Base-by-base conservation (phyloP, 2,797 vertebrate genomes). In the Eulemur rubriventer region DNA sequence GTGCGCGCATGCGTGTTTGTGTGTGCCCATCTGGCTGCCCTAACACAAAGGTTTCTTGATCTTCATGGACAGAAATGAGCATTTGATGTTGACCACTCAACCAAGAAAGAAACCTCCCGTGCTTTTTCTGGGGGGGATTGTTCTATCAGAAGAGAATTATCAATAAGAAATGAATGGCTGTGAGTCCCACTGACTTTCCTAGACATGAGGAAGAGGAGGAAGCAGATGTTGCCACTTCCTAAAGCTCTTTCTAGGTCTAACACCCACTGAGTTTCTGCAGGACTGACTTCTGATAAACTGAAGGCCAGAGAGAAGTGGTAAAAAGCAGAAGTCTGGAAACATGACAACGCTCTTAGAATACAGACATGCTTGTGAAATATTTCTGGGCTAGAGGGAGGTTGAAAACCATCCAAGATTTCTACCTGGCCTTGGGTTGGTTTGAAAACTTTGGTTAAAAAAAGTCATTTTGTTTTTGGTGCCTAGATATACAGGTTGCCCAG, bases 241-340 rank as follows among this genome's bases (percentile, higher is more conserved):
- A 30, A 55, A 72, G 65, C 12, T 70, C 72, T 35, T 63, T 83
- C 20, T 26, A 55, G 72, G 67, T 24, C 81, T 65, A 16, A 20
- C 6, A 12, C 9, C 59, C 12, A 10, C 61, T 24, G 13, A 4
- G 38, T 35, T 50, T 46, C 96, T 72, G 82, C 9, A 13, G 22
- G 28, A 11, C 30, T 33, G 41, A 73, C 11, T 26, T 81, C 57
- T 73, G 50, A 33, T 33, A 55, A 65, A 73, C 48, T 61, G 18
- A 18, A 6, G 33, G 6, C 35, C 28, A 12, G 33, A 35, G 10
- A 86, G 63, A 85, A 75, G 43, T 12, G 24, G 41, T 9, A 20
- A 52, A 88, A 92, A 73, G 78, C 48, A 93, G 92, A 93, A 93
- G 72, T 72, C 67, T 43, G 78, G 48, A 65, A 30, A 48, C 11